Conservation (phyloP, 2,113 vertebrate species). For the Desmodus rotundus region DNA sequence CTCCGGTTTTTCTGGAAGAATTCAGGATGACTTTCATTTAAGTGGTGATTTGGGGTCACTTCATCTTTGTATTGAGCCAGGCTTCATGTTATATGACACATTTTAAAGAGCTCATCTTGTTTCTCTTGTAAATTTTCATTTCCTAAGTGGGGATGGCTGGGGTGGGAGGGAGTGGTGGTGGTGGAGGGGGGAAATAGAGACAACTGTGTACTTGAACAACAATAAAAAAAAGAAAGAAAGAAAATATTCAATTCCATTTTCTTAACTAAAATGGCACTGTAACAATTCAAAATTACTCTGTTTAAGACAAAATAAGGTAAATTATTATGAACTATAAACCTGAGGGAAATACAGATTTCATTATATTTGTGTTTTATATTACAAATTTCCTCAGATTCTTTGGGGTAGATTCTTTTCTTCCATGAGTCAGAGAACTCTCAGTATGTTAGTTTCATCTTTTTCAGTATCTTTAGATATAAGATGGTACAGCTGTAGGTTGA, state of each 20-base stretch:
- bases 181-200: too few species aligned
- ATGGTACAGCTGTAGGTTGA: not conserved
- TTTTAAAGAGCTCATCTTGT: not conserved
- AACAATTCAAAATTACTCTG: not conserved
- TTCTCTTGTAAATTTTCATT: not conserved
- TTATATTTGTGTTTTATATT: not conserved
- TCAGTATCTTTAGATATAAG: not conserved
- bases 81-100: not conserved
- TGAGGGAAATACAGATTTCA: not conserved
- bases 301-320: not conserved
- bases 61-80: not conserved
- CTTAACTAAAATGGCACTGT: not conserved
- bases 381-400: not conserved
- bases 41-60: not conserved
- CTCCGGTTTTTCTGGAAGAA: not conserved
- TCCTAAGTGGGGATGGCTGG: not conserved
- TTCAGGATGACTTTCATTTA: not conserved
- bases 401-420: not conserved
- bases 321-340: not conserved
- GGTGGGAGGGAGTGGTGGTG: too few species aligned
- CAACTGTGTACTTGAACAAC: too few species aligned
- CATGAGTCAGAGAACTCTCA: not conserved
- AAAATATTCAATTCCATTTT: not conserved
- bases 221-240: too few species aligned
- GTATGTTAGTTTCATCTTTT: not conserved